Base-by-base conservation (phyloP, 1,140 invertebrate genomes). In the Stenopsyche tienmushanensis region DNA sequence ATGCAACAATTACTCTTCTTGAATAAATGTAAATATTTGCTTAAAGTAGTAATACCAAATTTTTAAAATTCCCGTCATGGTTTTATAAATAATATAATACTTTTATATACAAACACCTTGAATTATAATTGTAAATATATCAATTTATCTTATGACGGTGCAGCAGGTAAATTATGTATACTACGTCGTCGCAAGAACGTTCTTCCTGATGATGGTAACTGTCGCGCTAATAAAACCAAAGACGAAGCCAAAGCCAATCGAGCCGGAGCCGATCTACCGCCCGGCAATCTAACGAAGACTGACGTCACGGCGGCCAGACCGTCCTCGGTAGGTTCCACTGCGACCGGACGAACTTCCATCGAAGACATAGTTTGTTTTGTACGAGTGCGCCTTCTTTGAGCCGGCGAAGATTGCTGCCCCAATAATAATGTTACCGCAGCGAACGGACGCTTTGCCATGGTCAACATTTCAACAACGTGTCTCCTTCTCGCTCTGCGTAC, bases 381-480 rank as follows among this genome's bases (percentile, higher is more conserved):
- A 55, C 67, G 42, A 21, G 71, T 62, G 21, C 73, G 73, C 26
- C 73, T 72, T 24, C 66, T 39, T 42, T 66, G 53, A 15, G 64
- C 59, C n/a, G 66, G 49, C 21, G 68, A 15, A 71, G 59, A 70
- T 47, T 23, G 72, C 29, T 42, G 74, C 67, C 83, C 84, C 65
- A 94, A 75, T 47, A 93, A 80, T 41, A 96, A 84, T 1, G 90
- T 87, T n/a, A 91, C 88, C 39, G 82, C 83, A 0, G 93, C 93
- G 78, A 97, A 97, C 1, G 96, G 95, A n/a, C 96, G 83, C 71
- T 95, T 94, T 2, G 96, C 95, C 93, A 98, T 95, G 73, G 96
- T 92, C 65, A 95, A 77, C 93, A 97, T 96, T 80, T 85, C 83
- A 13, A 84, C 83, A 1, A 84, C 83, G 62, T 85, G 83, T 57